A percentile compares a stretch with the other conserved stretches of the same genome.
Evolutionary conservation across 2,888 invertebrate genomes (phyloP).

Genomic region (Plutella xylostella): DNA sequence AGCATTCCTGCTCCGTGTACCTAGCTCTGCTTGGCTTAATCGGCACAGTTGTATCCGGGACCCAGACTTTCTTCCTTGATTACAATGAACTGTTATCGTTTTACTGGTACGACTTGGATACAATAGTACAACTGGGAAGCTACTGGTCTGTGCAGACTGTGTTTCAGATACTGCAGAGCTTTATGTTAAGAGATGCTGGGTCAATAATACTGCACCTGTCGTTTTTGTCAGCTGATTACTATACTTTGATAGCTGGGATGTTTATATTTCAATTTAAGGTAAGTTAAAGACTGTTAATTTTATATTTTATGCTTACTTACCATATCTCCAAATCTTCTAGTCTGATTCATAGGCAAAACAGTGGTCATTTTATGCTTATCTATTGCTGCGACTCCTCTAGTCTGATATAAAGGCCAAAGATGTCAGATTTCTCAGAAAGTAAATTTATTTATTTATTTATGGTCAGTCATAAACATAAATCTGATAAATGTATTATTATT

Average conservation of each 20-base stretch:
- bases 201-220: constrained; percentile 87
- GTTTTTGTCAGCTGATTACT: constrained; percentile 86
- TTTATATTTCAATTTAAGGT: constrained; percentile 86
- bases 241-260: constrained; percentile 84
- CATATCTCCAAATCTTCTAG: too few relatives aligned
- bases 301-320: not conserved
- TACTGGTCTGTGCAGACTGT: constrained; percentile 80
- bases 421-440: too few relatives aligned
- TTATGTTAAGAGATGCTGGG: constrained; percentile 80
- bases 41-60: constrained; percentile 80
- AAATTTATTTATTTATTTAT: too few relatives aligned
- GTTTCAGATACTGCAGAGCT: constrained; percentile 81
- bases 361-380: too few relatives aligned
- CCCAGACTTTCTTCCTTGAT: constrained; percentile 84
- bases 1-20: constrained; percentile 81
- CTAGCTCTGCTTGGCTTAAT: constrained; percentile 85
- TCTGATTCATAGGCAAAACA: too few relatives aligned
- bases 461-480: too few relatives aligned
- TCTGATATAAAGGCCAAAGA: too few relatives aligned
- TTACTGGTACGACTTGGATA: constrained; percentile 77
- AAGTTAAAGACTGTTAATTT: constrained; percentile 19
- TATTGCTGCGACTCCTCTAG: too few relatives aligned
- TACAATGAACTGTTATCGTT: constrained; percentile 75
- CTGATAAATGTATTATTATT: too few relatives aligned
- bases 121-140: constrained; percentile 67